phyloP scores from a whole-genome alignment of 2,797 vertebrate genomes.

The Spatula clypeata region DNA sequence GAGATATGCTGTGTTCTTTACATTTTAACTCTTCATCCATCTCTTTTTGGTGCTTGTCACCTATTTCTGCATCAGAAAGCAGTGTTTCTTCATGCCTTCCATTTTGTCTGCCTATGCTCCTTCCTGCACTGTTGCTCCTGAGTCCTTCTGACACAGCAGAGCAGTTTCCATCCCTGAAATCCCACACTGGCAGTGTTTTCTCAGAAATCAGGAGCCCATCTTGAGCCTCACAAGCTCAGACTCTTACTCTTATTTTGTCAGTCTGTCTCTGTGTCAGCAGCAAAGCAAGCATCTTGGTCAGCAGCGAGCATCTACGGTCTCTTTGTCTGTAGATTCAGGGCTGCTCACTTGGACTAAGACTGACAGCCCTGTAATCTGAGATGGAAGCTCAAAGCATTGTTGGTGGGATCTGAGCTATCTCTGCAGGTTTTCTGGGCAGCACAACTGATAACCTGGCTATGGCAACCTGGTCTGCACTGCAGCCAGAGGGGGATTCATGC shows the following conservation, averaged over 20 bases:
- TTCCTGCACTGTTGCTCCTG: not conserved
- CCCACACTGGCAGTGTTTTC: accelerated
- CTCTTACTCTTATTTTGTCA: not conserved
- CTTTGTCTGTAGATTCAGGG: not conserved
- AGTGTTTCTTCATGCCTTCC: not conserved
- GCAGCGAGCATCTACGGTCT: not conserved
- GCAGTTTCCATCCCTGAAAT: not conserved
- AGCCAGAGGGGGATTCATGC: not conserved
- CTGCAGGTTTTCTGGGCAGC: not conserved
- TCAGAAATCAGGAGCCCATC: not conserved
- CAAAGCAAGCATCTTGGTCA: not conserved
- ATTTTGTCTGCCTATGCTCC: not conserved
- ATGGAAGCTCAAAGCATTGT: not conserved
- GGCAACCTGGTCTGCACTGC: not conserved
- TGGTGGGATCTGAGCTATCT: accelerated
- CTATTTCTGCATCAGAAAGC: accelerated
- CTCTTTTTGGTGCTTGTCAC: not conserved
- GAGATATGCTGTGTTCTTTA: not conserved
- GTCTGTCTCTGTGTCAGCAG: accelerated
- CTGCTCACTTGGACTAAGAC: not conserved
- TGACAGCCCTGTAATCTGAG: not conserved
- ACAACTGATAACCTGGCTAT: not conserved
- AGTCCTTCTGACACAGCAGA: not conserved
- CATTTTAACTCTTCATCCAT: not conserved
- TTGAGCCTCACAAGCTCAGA: not conserved